Evolutionary conservation across 2,797 vertebrate genomes (phyloP).

Genomic region (Rhinogobio ventralis): DNA sequence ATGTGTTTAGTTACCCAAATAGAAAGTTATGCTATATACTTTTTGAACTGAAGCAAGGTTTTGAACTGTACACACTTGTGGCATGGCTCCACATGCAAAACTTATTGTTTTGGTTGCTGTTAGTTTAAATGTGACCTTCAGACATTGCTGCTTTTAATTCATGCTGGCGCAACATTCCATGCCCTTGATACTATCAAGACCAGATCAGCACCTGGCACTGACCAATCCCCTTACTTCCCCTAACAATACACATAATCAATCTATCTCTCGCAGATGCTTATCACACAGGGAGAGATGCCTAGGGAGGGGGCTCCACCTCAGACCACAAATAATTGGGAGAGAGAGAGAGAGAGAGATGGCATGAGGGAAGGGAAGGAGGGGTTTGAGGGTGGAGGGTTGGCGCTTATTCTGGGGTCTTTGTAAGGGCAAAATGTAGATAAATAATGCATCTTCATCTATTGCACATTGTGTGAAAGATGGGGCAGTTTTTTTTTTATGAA

Average conservation of each 20-base stretch:
- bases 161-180: constrained; percentile 70
- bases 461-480: constrained; percentile 75
- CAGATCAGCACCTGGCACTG: constrained; percentile 81
- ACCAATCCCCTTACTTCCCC: constrained; percentile 76
- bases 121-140: constrained; percentile 68
- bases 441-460: constrained; percentile 65
- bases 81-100: constrained; percentile 15
- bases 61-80: background rate
- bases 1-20: background rate
- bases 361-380: constrained; percentile 33
- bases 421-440: constrained; percentile 66
- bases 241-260: constrained; percentile 82
- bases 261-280: constrained; percentile 83
- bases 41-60: background rate
- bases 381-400: constrained; percentile 3
- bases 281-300: constrained; percentile 70
- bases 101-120: constrained; percentile 41
- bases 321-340: constrained; percentile 54
- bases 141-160: constrained; percentile 62
- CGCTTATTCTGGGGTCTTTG: constrained; percentile 49
- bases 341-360: constrained; percentile 5
- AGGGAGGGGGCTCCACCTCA: constrained; percentile 51
- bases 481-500: constrained; percentile 79
- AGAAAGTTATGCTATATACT: background rate
- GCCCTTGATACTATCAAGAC: constrained; percentile 84